These are phyloP conservation scores for Eulemur rubriventer DNA, from an alignment of 2,797 vertebrate species.

Conservation along the genomic window DNA sequence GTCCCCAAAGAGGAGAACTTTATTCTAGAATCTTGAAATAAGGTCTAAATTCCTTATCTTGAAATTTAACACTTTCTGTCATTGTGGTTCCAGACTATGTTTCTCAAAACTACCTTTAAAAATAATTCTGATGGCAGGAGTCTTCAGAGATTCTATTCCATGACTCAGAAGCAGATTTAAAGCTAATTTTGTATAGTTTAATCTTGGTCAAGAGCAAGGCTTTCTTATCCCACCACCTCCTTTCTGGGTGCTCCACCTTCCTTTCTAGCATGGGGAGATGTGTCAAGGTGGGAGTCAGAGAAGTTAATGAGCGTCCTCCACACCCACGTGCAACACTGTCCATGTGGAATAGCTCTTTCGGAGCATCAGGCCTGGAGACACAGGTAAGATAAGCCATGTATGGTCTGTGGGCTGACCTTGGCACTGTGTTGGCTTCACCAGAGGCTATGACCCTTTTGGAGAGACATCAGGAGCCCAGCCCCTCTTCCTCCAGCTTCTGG, in stretches of 20 bases:
- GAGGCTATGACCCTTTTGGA: background rate
- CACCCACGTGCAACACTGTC: no score
- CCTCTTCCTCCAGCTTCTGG: background rate
- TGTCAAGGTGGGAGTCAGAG: background rate
- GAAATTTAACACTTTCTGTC: background rate
- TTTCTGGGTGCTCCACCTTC: background rate
- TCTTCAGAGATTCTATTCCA: background rate
- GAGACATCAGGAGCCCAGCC: background rate
- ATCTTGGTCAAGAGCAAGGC: background rate
- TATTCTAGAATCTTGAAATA: background rate
- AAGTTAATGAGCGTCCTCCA: background rate
- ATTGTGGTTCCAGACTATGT: background rate
- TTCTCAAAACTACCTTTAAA: background rate
- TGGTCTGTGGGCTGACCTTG: background rate
- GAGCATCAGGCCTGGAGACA: accelerated
- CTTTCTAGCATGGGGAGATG: background rate
- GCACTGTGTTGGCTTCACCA: background rate
- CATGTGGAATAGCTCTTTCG: background rate
- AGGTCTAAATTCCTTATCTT: background rate
- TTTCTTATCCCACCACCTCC: background rate
- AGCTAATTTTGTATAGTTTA: background rate
- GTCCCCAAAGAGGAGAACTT: background rate
- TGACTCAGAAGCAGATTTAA: background rate
- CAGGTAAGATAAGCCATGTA: background rate
- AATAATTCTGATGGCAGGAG: background rate